Percentiles rank a stretch among this genome's conserved stretches.
phyloP scores from a whole-genome alignment of 2,888 invertebrate species.

The Stenurella melanura region DNA sequence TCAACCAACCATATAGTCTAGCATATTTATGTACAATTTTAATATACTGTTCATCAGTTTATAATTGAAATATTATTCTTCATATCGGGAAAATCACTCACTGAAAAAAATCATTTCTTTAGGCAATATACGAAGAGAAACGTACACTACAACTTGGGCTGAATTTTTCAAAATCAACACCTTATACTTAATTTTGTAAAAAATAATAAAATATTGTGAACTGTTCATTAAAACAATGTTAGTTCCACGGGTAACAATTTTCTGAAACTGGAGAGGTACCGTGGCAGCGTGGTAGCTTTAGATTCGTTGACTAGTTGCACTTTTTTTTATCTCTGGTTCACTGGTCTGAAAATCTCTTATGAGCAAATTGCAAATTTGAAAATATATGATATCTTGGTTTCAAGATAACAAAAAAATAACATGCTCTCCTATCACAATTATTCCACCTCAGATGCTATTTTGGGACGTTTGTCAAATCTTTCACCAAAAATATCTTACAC shows the following conservation, averaged over 20 bases:
- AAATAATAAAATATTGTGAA: not conserved
- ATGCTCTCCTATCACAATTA: too few relatives aligned
- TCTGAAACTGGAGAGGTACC: not conserved
- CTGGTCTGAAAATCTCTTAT: not conserved
- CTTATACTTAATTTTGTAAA: slow-evolving; percentile 12
- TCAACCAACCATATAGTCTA: slow-evolving; percentile 42
- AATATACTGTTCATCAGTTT: slow-evolving; percentile 65
- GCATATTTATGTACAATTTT: slow-evolving; percentile 57
- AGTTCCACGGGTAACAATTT: not conserved
- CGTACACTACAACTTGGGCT: slow-evolving; percentile 40
- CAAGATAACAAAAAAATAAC: too few relatives aligned
- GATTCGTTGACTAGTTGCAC: not conserved
- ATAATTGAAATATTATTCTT: slow-evolving; percentile 41
- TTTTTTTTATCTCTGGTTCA: not conserved
- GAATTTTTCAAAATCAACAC: not conserved
- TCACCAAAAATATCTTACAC: too few relatives aligned
- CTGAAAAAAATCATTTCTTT: slow-evolving; percentile 38
- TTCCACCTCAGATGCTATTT: too few relatives aligned
- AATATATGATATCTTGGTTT: too few relatives aligned
- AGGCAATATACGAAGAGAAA: slow-evolving; percentile 26
- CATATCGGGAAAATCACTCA: slow-evolving; percentile 41
- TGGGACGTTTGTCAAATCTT: too few relatives aligned
- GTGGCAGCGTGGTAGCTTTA: not conserved
- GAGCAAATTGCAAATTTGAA: not conserved
- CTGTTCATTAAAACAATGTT: not conserved